Percentiles rank a stretch among this genome's conserved stretches.
These are phyloP conservation scores for Darevskia nairensis DNA, from an alignment of 2,797 vertebrate genomes.

Conservation along the genomic window DNA sequence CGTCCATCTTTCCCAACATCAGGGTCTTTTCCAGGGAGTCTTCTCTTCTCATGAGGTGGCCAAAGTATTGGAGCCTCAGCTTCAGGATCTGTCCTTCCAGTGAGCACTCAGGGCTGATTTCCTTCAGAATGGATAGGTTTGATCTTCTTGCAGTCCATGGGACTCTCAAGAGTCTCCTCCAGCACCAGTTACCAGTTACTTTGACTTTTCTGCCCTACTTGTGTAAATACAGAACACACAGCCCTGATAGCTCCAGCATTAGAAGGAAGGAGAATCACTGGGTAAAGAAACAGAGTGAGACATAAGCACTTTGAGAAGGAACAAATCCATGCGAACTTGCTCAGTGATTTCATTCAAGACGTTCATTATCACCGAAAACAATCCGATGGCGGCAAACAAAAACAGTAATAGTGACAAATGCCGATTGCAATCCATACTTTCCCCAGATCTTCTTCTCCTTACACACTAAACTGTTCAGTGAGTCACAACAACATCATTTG, in stretches of 20 bases:
- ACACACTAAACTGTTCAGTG: slow-evolving; percentile 16
- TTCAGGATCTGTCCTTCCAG: too few species aligned
- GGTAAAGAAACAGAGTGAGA: background rate
- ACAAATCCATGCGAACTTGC: background rate
- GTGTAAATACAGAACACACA: background rate
- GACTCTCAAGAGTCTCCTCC: too few species aligned
- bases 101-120: too few species aligned
- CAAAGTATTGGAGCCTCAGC: too few species aligned
- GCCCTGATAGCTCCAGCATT: background rate
- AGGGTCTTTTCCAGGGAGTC: too few species aligned
- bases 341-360: background rate
- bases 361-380: background rate
- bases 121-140: too few species aligned
- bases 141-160: too few species aligned
- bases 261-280: too few species aligned
- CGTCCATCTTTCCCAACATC: too few species aligned
- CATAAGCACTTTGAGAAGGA: too few species aligned
- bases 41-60: too few species aligned
- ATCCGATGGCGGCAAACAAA: background rate
- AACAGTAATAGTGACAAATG: background rate
- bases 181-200: background rate
- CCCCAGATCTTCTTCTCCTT: background rate
- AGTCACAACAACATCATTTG: slow-evolving; percentile 27
- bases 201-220: background rate
- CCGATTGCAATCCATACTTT: background rate